Evolutionary conservation across 1,140 invertebrate species (phyloP).

Genomic region (Dinoponera quadriceps): DNA sequence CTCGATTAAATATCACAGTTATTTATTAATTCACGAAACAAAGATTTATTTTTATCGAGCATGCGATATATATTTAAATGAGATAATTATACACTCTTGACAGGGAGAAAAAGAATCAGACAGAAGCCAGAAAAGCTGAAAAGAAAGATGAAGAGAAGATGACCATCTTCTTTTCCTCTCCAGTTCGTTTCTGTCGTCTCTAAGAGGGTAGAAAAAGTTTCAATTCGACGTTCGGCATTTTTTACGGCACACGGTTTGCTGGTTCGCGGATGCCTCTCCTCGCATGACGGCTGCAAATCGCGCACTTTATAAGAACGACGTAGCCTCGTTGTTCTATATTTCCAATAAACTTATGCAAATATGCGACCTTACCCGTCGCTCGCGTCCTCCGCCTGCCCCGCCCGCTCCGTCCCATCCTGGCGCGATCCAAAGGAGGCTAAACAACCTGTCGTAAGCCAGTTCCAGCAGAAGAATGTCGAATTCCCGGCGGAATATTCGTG

Average conservation of each 20-base stretch:
- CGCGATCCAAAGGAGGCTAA: slow-evolving; percentile 51
- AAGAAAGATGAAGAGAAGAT: too few relatives aligned
- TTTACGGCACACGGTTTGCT: neutral
- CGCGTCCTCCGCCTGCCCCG: neutral
- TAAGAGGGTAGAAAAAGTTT: neutral
- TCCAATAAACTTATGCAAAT: slow-evolving; percentile 58
- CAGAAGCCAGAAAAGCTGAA: neutral
- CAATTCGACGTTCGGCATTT: slow-evolving; percentile 25
- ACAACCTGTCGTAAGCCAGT: slow-evolving; percentile 78
- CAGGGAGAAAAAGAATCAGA: neutral
- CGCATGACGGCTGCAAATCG: slow-evolving; percentile 38
- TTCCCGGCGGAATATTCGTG: slow-evolving; percentile 71
- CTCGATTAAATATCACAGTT: neutral
- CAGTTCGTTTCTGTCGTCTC: neutral
- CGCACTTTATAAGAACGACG: slow-evolving; percentile 25
- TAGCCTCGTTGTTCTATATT: slow-evolving; percentile 34
- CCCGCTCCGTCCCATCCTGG: neutral
- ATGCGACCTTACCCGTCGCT: neutral
- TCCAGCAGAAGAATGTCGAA: slow-evolving; percentile 77
- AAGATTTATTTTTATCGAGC: neutral
- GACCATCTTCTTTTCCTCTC: neutral
- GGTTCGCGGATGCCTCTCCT: neutral
- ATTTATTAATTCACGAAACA: neutral
- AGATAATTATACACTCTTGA: neutral
- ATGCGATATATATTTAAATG: neutral